A percentile compares a stretch with the other conserved stretches of the same genome.
phyloP scores from a whole-genome alignment of 53 echinoderm and acorn worm species.

The Paelopatides confundens region DNA sequence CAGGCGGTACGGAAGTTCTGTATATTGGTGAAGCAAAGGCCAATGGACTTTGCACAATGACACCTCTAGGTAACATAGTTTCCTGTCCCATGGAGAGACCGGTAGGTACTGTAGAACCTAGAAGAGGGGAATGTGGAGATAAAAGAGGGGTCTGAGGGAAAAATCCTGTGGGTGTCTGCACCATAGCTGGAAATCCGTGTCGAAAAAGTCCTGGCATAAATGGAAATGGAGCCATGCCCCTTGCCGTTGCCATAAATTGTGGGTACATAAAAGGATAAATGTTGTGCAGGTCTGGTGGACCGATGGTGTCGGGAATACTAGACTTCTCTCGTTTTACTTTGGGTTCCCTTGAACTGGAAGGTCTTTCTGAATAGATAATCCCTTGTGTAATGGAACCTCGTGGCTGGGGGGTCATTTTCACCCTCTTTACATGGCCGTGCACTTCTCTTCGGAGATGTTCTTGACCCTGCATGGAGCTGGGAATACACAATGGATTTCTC shows the following conservation, averaged over 20 bases:
- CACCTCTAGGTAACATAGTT: conserved; percentile 15
- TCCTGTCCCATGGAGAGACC: conserved; percentile 51
- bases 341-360: conserved; percentile 37
- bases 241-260: conserved; percentile 5
- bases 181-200: conserved; percentile 52
- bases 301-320: conserved; percentile 49
- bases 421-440: conserved; percentile 32
- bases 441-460: not conserved
- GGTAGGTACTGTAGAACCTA: conserved; percentile 47
- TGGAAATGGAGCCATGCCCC: conserved; percentile 44
- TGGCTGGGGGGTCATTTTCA: conserved; percentile 90
- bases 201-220: conserved; percentile 26
- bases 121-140: conserved; percentile 59
- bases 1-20: conserved; percentile 27
- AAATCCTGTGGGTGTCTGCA: conserved; percentile 48
- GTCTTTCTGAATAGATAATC: conserved; percentile 76
- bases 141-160: conserved; percentile 62
- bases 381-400: conserved; percentile 98
- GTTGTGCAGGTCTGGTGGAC: conserved; percentile 21
- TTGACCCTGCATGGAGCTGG: not conserved
- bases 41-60: conserved; percentile 18
- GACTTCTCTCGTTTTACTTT: conserved; percentile 45
- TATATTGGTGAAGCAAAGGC: conserved; percentile 31
- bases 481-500: not conserved
- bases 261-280: conserved; percentile 20